Percentiles rank a stretch among this genome's conserved stretches.
phyloP scores from a whole-genome alignment of 2,797 vertebrate species.

The Hoplostethus mediterraneus region DNA sequence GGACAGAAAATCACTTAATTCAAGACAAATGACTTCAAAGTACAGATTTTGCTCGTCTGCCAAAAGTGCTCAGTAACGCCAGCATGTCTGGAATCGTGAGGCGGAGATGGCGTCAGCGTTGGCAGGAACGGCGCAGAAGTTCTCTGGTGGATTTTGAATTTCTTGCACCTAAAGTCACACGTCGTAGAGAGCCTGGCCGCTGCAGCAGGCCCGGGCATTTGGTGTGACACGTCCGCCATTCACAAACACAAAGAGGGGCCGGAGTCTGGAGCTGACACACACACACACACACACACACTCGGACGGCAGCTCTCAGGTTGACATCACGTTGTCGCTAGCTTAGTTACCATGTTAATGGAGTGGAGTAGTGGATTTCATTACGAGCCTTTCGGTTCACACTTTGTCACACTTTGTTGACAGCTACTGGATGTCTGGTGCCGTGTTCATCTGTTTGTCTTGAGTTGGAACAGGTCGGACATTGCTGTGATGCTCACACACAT shows the following conservation, averaged over 20 bases:
- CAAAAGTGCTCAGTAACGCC: constrained; percentile 60
- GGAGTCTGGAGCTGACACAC: constrained; percentile 24
- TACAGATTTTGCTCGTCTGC: constrained; percentile 52
- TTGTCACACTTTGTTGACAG: constrained; percentile 6
- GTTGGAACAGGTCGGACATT: constrained; percentile 10
- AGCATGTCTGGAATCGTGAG: constrained; percentile 56
- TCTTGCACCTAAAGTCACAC: constrained; percentile 75
- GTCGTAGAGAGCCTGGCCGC: constrained; percentile 57
- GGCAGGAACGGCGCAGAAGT: constrained; percentile 67
- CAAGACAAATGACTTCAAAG: constrained; percentile 68
- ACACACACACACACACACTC: constrained; percentile 33
- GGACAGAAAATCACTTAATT: constrained; percentile 70
- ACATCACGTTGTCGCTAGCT: constrained; percentile 17
- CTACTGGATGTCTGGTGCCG: constrained; percentile 10
- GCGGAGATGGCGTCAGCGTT: constrained; percentile 69
- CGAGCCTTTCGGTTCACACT: constrained; percentile 26
- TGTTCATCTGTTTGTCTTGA: constrained; percentile 16
- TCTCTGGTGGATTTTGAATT: constrained; percentile 68
- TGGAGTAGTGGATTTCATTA: constrained; percentile 15
- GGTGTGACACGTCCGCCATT: constrained; percentile 63
- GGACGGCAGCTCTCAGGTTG: constrained; percentile 23
- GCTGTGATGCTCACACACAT: constrained; percentile 16
- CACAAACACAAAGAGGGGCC: constrained; percentile 35
- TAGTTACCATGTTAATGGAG: constrained; percentile 44
- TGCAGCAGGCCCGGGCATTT: constrained; percentile 55